phyloP scores from a whole-genome alignment of 2,113 vertebrate species.

The Meriones unguiculatus region DNA sequence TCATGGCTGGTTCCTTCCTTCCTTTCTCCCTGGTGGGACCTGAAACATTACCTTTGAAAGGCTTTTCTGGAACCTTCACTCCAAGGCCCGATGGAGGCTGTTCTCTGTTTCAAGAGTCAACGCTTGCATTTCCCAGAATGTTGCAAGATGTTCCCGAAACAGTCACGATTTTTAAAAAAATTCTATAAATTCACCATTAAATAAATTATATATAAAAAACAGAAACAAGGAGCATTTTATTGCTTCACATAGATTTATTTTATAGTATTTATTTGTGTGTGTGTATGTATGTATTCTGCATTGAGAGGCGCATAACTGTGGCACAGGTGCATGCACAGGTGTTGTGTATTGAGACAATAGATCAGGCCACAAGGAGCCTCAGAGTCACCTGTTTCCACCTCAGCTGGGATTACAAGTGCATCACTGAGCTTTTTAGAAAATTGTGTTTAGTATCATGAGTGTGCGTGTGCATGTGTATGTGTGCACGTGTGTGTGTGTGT shows the following conservation, averaged over 20 bases:
- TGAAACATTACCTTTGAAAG: background rate
- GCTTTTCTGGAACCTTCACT: background rate
- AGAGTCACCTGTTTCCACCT: too few species aligned
- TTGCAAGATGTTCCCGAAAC: background rate
- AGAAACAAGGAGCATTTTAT: background rate
- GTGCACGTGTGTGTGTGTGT: background rate
- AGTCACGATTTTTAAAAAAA: background rate
- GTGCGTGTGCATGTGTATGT: background rate
- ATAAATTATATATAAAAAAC: background rate
- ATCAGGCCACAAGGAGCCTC: too few species aligned
- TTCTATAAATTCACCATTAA: background rate
- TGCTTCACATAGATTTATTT: background rate
- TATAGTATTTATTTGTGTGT: background rate
- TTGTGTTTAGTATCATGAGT: background rate
- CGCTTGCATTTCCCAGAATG: too few species aligned
- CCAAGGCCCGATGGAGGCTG: background rate
- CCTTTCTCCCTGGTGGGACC: background rate
- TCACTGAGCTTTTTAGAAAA: background rate
- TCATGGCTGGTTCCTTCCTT: background rate
- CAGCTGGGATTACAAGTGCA: background rate
- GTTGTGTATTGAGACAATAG: background rate
- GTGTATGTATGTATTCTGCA: background rate
- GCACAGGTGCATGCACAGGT: background rate
- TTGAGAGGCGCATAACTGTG: background rate
- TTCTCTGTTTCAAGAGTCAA: background rate